Evolutionary conservation across 2,797 vertebrate species (phyloP).

Genomic region (Geotrypetes seraphini): DNA sequence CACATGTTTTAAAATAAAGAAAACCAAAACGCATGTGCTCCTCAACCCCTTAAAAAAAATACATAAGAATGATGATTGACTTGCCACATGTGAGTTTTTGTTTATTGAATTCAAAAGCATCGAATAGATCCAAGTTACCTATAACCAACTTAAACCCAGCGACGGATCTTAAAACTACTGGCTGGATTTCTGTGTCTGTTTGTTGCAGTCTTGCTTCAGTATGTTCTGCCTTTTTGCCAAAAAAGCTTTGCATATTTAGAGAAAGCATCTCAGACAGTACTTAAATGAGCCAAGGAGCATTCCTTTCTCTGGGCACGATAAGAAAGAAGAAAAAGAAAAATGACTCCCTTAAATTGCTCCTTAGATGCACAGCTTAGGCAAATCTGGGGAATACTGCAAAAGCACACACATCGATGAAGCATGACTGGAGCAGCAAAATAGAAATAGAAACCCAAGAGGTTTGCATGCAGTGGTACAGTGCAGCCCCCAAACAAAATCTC

Average conservation of each 20-base stretch:
- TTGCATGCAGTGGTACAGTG: constrained; percentile 17
- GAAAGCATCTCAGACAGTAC: constrained; percentile 35
- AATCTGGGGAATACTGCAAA: constrained; percentile 12
- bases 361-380: constrained; percentile 20
- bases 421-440: constrained; percentile 8
- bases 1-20: constrained; percentile 35
- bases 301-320: constrained; percentile 30
- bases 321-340: constrained; percentile 45
- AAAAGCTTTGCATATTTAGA: constrained; percentile 34
- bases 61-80: no score
- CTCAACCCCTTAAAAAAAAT: no score
- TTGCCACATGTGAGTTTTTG: no score
- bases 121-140: no score
- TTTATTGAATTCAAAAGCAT: no score
- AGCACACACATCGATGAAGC: neutral
- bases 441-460: neutral
- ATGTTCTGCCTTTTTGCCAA: constrained; percentile 36
- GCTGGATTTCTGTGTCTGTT: no score
- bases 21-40: no score
- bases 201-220: constrained; percentile 33
- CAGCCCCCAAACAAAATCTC: neutral
- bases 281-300: constrained; percentile 43
- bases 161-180: no score
- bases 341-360: constrained; percentile 37
- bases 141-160: no score